A percentile compares a stretch with the other conserved stretches of the same genome.
Evolutionary conservation across 2,113 vertebrate genomes (phyloP).

Genomic region (Xiphophorus hellerii): DNA sequence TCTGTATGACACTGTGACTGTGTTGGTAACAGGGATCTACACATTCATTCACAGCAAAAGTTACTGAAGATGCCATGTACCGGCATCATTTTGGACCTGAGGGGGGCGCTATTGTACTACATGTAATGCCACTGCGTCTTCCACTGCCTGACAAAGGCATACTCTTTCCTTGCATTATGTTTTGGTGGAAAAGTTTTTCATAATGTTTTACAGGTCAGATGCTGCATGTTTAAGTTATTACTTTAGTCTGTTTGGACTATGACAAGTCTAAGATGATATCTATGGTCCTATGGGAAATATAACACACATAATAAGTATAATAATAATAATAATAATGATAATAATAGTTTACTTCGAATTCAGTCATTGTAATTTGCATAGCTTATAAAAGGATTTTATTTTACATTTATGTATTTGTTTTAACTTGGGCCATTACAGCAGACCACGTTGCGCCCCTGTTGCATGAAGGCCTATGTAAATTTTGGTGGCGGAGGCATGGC

Average conservation of each 20-base stretch:
- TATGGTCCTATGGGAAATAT: not conserved
- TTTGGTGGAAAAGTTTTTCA: not conserved
- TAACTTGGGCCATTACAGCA: not conserved
- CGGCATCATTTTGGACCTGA: conserved; percentile 36
- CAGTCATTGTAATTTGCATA: too few relatives aligned
- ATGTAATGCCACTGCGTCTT: conserved; percentile 12
- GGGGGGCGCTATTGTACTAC: conserved; percentile 73
- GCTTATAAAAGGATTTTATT: too few relatives aligned
- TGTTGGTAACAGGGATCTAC: not conserved
- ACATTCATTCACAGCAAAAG: not conserved
- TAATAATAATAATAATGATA: not conserved
- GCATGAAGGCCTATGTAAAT: conserved; percentile 57
- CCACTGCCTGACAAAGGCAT: not conserved
- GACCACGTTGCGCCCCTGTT: conserved; percentile 48
- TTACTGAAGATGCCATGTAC: conserved; percentile 14
- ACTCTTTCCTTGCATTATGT: not conserved
- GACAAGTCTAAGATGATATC: not conserved
- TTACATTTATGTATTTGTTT: not conserved
- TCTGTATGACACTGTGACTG: too few relatives aligned
- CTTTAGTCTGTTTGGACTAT: not conserved
- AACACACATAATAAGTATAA: not conserved
- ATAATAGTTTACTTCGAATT: too few relatives aligned
- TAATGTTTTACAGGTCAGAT: not conserved
- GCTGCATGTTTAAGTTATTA: not conserved
- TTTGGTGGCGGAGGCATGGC: conserved; percentile 71